Conservation (phyloP, 1,140 invertebrate genomes). For the Caenorhabditis remanei region DNA sequence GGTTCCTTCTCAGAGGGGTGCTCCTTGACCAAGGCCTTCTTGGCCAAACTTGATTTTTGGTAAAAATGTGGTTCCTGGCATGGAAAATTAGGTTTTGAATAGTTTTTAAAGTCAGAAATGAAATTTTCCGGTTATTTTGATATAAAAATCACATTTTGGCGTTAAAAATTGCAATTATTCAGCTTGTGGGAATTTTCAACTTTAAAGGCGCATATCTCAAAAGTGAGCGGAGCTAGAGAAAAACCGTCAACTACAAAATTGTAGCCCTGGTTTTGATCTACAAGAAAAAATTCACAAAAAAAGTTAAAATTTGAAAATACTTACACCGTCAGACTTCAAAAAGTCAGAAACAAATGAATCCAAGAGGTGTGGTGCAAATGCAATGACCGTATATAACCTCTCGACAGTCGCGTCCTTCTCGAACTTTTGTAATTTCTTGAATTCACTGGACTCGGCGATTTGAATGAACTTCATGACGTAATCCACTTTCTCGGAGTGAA, state of each 20-base stretch:
- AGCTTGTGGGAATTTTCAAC: background rate
- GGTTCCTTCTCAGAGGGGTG: too few species aligned
- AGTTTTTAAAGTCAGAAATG: too few species aligned
- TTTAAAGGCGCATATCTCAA: background rate
- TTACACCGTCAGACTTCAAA: constrained; percentile 80
- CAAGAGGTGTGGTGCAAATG: constrained; percentile 69
- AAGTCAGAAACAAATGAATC: constrained; percentile 79
- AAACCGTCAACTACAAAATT: too few species aligned
- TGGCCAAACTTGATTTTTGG: too few species aligned
- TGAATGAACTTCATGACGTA: constrained; percentile 77
- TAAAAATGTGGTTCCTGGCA: too few species aligned
- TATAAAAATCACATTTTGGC: background rate
- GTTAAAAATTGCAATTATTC: background rate
- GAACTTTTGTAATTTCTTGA: constrained; percentile 61
- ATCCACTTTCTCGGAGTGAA: constrained; percentile 73
- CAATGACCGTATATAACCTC: constrained; percentile 55
- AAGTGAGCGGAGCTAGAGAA: too few species aligned
- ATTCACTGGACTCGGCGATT: constrained; percentile 72
- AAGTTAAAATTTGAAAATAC: constrained; percentile 21
- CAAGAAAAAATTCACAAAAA: background rate
- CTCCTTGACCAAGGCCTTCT: too few species aligned
- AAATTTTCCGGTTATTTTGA: too few species aligned
- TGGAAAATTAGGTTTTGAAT: too few species aligned
- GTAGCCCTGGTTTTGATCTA: too few species aligned
- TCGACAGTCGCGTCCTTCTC: constrained; percentile 55